Evolutionary conservation across 2,113 vertebrate genomes (phyloP), one percentile per base, ranked within the genome.

Genomic region (Apteryx mantelli): DNA sequence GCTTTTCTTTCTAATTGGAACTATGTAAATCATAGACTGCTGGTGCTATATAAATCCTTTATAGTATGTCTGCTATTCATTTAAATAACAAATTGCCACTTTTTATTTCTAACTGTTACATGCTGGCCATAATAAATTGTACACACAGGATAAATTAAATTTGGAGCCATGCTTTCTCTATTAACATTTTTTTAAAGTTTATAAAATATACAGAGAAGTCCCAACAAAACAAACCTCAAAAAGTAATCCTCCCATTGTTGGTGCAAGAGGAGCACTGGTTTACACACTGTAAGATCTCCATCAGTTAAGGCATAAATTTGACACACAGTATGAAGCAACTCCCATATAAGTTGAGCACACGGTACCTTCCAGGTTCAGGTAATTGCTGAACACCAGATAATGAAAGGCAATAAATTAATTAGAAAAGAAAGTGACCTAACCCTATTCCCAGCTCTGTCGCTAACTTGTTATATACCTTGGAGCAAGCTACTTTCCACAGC

Each of bases 1-100:
- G 2, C 73, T 90, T 89, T 65, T 82, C 82, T 73, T 89, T 91
- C 81, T 94, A 83, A 95, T 75, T 92, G 80, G 80, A 97, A 77
- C 65, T 65, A 88, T 82, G 88, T 50, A 97, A 94, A 95, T 88
- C 82, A 82, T 32, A 91, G 93, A 61, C 85, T 85, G 75, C 21
- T 9, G 8, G 81, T 87, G 91, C 84, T 94, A 88, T 74, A 86
- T 78, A 95, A 93, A 92, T 94, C 34, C 86, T 89, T 64, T 77
- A 40, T 58, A 93, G n/a, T 64, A 75, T 63, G 36, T 63, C 87
- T 94, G 76, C 58, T 90, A 42, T 74, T 87, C 73, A 82, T 95
- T 91, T 94, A 89, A 86, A 89, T 52, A 96, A 95, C 42, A 87
- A 93, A 89, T 53, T 76, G n/a, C 40, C 76, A 81, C 44, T 60